These are phyloP conservation scores for Nibea coibor DNA, from an alignment of 2,113 vertebrate genomes.

Conservation along the genomic window DNA sequence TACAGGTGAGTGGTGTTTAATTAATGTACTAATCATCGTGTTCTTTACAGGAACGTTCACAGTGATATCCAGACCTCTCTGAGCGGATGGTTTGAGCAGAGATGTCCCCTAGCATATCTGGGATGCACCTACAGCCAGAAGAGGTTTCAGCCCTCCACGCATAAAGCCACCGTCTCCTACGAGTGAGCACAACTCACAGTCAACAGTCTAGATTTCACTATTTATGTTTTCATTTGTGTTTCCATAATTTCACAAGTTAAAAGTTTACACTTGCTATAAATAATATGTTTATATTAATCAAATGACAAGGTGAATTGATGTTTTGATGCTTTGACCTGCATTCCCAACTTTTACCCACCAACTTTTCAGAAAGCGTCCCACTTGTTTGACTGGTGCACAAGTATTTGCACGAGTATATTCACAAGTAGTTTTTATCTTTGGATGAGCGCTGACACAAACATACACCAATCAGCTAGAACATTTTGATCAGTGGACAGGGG, in stretches of 20 bases:
- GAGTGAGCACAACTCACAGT: conserved; percentile 58
- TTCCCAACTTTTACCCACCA: no score
- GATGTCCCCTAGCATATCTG: conserved; percentile 94
- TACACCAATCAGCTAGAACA: no score
- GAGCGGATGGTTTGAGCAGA: conserved; percentile 93
- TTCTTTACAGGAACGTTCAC: conserved; percentile 87
- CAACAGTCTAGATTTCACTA: neutral
- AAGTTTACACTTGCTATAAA: no score
- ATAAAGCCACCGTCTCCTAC: conserved; percentile 88
- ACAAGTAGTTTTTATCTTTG: no score
- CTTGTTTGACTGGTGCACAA: no score
- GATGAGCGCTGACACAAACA: no score
- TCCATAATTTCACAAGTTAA: neutral
- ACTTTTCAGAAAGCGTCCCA: no score
- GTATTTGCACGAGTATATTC: no score
- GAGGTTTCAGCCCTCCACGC: conserved; percentile 88
- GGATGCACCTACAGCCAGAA: conserved; percentile 93
- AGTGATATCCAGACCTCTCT: conserved; percentile 91
- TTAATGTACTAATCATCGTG: neutral
- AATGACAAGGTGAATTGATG: no score
- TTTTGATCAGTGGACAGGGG: no score
- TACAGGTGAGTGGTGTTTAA: neutral
- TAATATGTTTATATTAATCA: no score
- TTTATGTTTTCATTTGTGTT: neutral
- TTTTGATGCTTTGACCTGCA: no score